Conservation (phyloP, 2,888 invertebrate genomes). For the Serripes groenlandicus region DNA sequence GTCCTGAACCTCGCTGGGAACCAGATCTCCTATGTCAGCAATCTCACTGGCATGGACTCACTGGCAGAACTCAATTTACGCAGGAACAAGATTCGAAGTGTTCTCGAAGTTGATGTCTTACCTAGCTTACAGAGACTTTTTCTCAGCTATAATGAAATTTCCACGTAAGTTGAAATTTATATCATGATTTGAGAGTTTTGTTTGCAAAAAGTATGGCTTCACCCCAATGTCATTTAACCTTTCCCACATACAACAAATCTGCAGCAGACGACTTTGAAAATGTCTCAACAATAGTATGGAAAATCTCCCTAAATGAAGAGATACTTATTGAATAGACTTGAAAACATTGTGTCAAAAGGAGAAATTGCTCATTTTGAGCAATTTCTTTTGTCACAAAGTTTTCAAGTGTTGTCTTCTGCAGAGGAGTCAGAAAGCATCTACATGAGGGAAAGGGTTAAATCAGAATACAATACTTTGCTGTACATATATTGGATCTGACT, state of each 20-base stretch:
- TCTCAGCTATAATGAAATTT: constrained; percentile 93
- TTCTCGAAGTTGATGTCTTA: constrained; percentile 86
- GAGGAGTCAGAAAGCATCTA: neutral
- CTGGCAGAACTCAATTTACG: constrained; percentile 95
- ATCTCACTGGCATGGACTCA: constrained; percentile 91
- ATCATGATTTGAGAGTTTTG: too few relatives aligned
- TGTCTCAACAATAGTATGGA: too few relatives aligned
- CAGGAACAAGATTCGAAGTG: constrained; percentile 91
- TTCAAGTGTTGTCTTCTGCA: neutral
- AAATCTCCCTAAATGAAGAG: too few relatives aligned
- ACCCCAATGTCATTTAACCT: neutral
- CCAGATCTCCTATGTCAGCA: constrained; percentile 92
- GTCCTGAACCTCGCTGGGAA: constrained; percentile 97
- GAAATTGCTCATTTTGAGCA: neutral
- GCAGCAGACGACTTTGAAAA: too few relatives aligned
- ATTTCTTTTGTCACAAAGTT: neutral
- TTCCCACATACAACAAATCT: too few relatives aligned
- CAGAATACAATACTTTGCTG: too few relatives aligned
- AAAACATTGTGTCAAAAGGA: neutral
- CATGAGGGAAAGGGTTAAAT: neutral
- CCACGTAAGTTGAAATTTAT: constrained; percentile 89
- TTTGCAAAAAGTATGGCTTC: too few relatives aligned
- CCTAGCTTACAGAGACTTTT: constrained; percentile 92
- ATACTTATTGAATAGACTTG: too few relatives aligned
- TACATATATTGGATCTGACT: too few relatives aligned